These are phyloP conservation scores for Gopherus evgoodei DNA, from an alignment of 2,113 vertebrate genomes.

Conservation along the genomic window DNA sequence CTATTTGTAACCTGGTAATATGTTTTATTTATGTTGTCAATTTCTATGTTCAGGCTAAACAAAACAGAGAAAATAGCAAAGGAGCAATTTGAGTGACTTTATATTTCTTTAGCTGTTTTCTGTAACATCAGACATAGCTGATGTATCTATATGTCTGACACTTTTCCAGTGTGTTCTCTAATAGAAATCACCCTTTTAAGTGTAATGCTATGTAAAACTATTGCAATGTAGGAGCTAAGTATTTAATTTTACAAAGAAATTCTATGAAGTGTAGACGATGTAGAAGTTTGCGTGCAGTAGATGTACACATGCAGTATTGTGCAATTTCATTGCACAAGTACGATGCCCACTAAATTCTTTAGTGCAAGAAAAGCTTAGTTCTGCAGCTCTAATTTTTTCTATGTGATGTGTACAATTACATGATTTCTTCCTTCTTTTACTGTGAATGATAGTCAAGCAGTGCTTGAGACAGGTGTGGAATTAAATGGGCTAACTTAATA, in stretches of 20 bases:
- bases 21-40: background rate
- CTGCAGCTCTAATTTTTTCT: background rate
- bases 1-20: background rate
- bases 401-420: background rate
- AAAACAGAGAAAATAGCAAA: background rate
- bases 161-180: background rate
- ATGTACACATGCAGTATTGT: background rate
- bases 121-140: background rate
- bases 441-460: background rate
- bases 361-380: background rate
- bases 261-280: accelerated
- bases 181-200: background rate
- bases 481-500: background rate
- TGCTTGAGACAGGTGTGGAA: background rate
- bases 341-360: background rate
- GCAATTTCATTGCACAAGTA: background rate
- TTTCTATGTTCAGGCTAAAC: background rate
- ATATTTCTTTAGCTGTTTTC: background rate
- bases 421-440: background rate
- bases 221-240: background rate
- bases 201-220: background rate
- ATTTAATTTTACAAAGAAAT: background rate
- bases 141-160: background rate
- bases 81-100: background rate
- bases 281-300: background rate